Percentiles rank a stretch among this genome's conserved stretches.
These are phyloP conservation scores for Hippoglossus hippoglossus DNA, from an alignment of 2,797 vertebrate species.

Conservation along the genomic window DNA sequence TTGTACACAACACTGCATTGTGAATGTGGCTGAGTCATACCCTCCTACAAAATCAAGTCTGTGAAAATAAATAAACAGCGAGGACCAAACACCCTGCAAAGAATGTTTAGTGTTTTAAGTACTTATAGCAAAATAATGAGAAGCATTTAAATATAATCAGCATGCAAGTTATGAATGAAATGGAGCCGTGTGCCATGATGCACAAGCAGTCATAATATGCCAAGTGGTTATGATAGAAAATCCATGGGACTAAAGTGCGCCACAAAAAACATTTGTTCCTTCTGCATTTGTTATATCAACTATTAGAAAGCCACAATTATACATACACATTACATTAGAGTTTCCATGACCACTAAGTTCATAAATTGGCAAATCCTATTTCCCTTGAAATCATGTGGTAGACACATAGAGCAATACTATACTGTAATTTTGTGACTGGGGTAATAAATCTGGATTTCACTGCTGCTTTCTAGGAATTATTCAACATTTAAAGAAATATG, in stretches of 20 bases:
- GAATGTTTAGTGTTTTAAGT: slow-evolving; percentile 5
- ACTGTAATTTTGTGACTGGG: slow-evolving; percentile 42
- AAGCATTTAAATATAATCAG: slow-evolving; percentile 30
- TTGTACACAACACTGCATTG: slow-evolving; percentile 36
- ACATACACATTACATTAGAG: slow-evolving; percentile 37
- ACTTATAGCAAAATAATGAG: slow-evolving; percentile 26
- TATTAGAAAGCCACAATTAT: slow-evolving; percentile 50
- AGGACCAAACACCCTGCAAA: slow-evolving; percentile 8
- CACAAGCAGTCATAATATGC: background rate
- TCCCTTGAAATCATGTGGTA: slow-evolving; percentile 49
- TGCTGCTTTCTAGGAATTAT: background rate
- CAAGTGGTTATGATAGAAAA: slow-evolving; percentile 13
- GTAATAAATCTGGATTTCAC: slow-evolving; percentile 25
- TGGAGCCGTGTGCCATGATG: slow-evolving; percentile 6
- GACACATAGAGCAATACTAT: slow-evolving; percentile 31
- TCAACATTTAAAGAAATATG: slow-evolving; percentile 3
- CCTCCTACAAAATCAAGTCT: slow-evolving; percentile 26
- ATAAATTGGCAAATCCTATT: slow-evolving; percentile 48
- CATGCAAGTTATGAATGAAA: slow-evolving; percentile 34
- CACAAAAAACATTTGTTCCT: slow-evolving; percentile 26
- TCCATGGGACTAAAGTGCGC: slow-evolving; percentile 2
- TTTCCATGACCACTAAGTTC: slow-evolving; percentile 58
- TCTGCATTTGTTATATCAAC: slow-evolving; percentile 12
- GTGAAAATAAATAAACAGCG: slow-evolving; percentile 22
- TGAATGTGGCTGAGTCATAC: slow-evolving; percentile 80